Conservation (phyloP, 37 sponge, comb jelly and placozoan genomes). For the Ianthella basta region DNA sequence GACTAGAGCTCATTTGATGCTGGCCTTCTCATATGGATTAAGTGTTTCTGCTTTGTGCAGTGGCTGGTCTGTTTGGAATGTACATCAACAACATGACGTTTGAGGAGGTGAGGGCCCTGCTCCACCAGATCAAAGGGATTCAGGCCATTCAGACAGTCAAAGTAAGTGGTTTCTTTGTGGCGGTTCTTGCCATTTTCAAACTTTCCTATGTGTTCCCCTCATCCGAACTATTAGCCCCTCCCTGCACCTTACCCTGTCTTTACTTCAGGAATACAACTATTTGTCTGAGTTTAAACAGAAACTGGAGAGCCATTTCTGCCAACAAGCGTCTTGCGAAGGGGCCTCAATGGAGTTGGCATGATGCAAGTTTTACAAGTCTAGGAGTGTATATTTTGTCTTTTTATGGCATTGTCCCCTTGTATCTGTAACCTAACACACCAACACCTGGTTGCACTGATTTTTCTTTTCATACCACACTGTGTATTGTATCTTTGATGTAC, state of each 20-base stretch:
- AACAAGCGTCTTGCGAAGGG: conserved; percentile 46
- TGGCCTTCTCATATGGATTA: too few species aligned
- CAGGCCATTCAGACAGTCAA: conserved; percentile 84
- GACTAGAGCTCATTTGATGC: too few species aligned
- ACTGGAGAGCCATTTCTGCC: conserved; percentile 36
- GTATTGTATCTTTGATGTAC: too few species aligned
- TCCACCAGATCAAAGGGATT: conserved; percentile 53
- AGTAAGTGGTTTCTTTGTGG: conserved; percentile 44
- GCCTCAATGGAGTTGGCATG: neutral
- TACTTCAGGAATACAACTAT: conserved; percentile 25
- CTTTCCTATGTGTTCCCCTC: too few species aligned
- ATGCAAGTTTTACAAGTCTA: too few species aligned
- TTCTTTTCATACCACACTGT: too few species aligned
- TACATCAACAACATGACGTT: conserved; percentile 57
- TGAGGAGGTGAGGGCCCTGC: conserved; percentile 53
- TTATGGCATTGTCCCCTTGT: too few species aligned
- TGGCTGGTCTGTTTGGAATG: conserved; percentile 63
- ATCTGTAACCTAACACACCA: too few species aligned
- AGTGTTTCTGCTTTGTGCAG: conserved; percentile 3
- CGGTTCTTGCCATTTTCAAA: neutral
- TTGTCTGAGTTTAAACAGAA: conserved; percentile 19
- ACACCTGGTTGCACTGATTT: too few species aligned
- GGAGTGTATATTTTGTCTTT: too few species aligned
- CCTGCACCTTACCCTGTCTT: too few species aligned
- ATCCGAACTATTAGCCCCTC: too few species aligned